Evolutionary conservation across 2,888 invertebrate genomes (phyloP), one percentile per base, ranked within the genome.

Genomic region (Melanchra persicariae): DNA sequence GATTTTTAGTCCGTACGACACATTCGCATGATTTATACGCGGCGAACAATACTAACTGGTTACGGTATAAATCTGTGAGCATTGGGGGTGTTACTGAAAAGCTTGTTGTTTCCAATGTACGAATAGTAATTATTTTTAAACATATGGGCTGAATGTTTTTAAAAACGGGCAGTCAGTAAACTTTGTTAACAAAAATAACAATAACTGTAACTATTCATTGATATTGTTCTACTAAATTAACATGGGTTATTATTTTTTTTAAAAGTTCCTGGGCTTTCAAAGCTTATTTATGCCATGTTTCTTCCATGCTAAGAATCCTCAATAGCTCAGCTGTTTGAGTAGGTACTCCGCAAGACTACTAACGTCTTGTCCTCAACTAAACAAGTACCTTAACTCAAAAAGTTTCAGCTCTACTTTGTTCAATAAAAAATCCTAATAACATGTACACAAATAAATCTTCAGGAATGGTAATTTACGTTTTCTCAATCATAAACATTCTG

Each of bases 1-100:
- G 94, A 94, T 94, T 95, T 95, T 95, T 93, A 94, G 92, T 89
- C 92, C 90, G 91, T 86, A 92, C 91, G 93, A 93, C 95, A 93
- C 91, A 90, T 93, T 91, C 90, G 86, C 88, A 91, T 95, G 95
- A 95, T 95, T 95, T 95, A 95, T 93, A 85, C 91, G 74, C 88
- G 78, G 75, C 82, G 90, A 92, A 95, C 94, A 94, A 94, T 93
- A 87, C 88, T 88, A 88, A 91, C 92, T 91, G 92, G 94, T 93
- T 92, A 93, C 92, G 91, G 91, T 91, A 91, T 92, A 92, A 91
- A 93, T 88, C 91, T 89, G 88, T 87, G 87, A 81, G 85, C 85
- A 81, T 86, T 85, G 90, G 87, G 91, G 91, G 91, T 88, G 90
- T 85, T 81, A 82, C 85, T 85, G 88, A 88, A 90, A 90, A 89